Conservation (phyloP, 2,113 vertebrate genomes). For the Macaca nemestrina region DNA sequence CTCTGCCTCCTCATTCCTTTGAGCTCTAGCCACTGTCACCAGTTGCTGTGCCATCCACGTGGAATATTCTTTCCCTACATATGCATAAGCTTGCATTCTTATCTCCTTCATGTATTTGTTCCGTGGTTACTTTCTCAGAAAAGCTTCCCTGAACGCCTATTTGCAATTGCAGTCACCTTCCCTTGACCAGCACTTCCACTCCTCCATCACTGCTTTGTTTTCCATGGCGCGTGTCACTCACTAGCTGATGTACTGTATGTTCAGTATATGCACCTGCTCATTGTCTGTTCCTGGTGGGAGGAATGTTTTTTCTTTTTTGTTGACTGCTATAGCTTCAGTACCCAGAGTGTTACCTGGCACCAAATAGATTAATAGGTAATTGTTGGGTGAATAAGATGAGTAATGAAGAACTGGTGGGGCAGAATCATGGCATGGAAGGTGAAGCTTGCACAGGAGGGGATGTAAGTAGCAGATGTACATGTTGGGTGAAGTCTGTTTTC, state of each 20-base stretch:
- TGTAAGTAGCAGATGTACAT: neutral
- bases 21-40: neutral
- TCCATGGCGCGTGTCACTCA: neutral
- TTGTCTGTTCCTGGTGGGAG: neutral
- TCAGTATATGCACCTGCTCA: neutral
- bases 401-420: neutral
- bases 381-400: neutral
- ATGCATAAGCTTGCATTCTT: neutral
- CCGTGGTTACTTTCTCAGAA: neutral
- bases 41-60: neutral
- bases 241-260: neutral
- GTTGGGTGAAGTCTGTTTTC: neutral
- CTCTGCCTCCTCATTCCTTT: neutral
- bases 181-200: neutral
- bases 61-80: neutral
- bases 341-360: neutral
- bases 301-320: neutral
- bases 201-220: neutral
- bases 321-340: neutral
- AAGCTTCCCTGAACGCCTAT: neutral
- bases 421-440: neutral
- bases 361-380: neutral
- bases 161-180: neutral
- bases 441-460: neutral
- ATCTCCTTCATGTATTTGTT: neutral